Base-by-base conservation (phyloP, 2,113 vertebrate genomes). In the Ammospiza caudacuta region DNA sequence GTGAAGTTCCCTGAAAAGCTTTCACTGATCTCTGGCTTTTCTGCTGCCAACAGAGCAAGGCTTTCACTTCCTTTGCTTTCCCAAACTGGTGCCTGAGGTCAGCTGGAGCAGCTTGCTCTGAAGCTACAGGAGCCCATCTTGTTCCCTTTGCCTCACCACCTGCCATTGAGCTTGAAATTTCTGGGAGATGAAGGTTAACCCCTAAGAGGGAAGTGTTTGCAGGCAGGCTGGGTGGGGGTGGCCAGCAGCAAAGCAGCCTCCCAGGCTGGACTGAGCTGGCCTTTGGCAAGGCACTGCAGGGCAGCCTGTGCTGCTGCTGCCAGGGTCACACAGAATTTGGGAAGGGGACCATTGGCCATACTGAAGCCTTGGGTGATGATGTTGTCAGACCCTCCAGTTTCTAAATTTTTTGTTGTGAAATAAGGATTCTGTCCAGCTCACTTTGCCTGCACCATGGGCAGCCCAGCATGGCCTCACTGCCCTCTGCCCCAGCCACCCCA, bases 401-500 rank as follows among this genome's bases (percentile, higher is more conserved):
- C 63, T 69, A n/a, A 79, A 28, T 18, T 29, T 73, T 21, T 25
- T 64, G 4, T 70, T 79, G 64, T 83, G 81, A 84, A 91, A 66
- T 3, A 69, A 5, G 5, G 7, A 13, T 23, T 87, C 9, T 9
- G 21, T 35, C 13, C 28, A 35, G 33, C 14, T 79, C 8, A 3
- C 15, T 63, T 29, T 75, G 51, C 21, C n/a, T 57, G 29, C 24
- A 41, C 25, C 0, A 0, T 13, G 75, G 37, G 54, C 35, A 63
- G 31, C 29, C 33, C 35, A 41, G 39, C 0, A 0, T 80, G 75
- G 9, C 0, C 3, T 18, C 39, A 7, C 9, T 2, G 27, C 58
- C 33, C 33, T 90, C 70, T 77, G 85, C 25, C 67, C 41, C 54
- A 80, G 74, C 66, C 15, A n/a, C 5, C 12, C 78, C 35, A 9